Evolutionary conservation across 2,888 invertebrate genomes (phyloP).

Genomic region (Ptychoptera contaminata): DNA sequence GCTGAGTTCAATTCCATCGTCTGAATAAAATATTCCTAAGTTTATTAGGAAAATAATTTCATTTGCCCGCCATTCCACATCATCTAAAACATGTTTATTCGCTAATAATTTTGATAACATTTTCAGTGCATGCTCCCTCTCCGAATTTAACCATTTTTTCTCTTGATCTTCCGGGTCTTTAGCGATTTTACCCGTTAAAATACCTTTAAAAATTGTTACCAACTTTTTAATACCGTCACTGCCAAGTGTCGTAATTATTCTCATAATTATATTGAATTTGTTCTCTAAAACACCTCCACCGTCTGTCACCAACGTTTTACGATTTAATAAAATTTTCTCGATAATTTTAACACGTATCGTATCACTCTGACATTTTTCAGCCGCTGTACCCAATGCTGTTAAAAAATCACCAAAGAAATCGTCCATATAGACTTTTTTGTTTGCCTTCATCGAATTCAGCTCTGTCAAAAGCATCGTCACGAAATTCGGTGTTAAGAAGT

Average conservation of each 20-base stretch:
- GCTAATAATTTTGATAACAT: conserved; percentile 33
- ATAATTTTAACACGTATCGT: conserved; percentile 41
- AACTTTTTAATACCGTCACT: conserved; percentile 45
- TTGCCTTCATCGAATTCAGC: conserved; percentile 35
- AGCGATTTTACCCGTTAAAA: conserved; percentile 38
- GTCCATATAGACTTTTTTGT: conserved; percentile 17
- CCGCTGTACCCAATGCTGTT: conserved; percentile 36
- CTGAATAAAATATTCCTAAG: conserved; percentile 44
- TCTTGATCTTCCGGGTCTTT: conserved; percentile 25
- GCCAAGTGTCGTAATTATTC: conserved; percentile 43
- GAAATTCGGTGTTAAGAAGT: conserved; percentile 46
- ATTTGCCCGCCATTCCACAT: conserved; percentile 43
- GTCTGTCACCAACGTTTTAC: conserved; percentile 16
- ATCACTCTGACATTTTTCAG: conserved; percentile 31
- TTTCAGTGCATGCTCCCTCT: conserved; percentile 48
- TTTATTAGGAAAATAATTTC: conserved; percentile 49
- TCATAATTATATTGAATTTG: conserved; percentile 12
- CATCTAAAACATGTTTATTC: conserved; percentile 24
- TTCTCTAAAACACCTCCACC: too few species aligned
- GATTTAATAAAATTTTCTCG: conserved; percentile 46
- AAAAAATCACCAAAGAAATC: conserved; percentile 30
- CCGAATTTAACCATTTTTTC: conserved; percentile 49
- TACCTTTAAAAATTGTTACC: conserved; percentile 42
- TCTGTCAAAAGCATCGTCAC: conserved; percentile 45
- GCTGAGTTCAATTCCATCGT: conserved; percentile 25